A percentile compares a stretch with the other conserved stretches of the same genome.
These are phyloP conservation scores for Halcyon malimbica DNA, from an alignment of 2,113 vertebrate genomes.

Conservation along the genomic window DNA sequence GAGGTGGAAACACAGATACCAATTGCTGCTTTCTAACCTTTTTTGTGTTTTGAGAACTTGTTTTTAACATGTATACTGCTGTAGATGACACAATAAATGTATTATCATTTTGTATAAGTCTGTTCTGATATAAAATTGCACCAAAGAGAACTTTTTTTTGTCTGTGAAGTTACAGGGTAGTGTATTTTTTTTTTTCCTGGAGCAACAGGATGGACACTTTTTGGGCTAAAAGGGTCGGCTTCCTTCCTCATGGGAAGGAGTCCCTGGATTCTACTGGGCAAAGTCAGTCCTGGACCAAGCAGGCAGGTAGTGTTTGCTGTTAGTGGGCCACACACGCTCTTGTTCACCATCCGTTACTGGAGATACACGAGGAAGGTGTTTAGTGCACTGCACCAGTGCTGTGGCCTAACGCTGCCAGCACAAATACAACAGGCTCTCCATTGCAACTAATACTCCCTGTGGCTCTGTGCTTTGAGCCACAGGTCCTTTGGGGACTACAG, in stretches of 20 bases:
- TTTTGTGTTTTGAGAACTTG: conserved; percentile 64
- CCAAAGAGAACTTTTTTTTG: background rate
- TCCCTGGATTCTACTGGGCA: background rate
- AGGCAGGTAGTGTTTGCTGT: background rate
- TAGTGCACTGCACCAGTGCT: too few relatives aligned
- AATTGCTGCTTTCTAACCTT: conserved; percentile 53
- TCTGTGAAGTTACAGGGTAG: background rate
- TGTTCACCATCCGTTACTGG: too few relatives aligned
- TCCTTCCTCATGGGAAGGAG: background rate
- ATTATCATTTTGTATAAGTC: conserved; percentile 63
- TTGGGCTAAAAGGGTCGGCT: accelerated
- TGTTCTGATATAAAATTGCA: conserved; percentile 28
- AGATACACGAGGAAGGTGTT: background rate
- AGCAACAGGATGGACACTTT: background rate
- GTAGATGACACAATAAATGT: conserved; percentile 80
- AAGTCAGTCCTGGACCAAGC: background rate
- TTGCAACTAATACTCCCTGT: background rate
- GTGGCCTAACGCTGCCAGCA: too few relatives aligned
- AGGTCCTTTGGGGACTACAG: background rate
- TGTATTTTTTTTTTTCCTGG: background rate
- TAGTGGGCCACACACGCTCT: background rate
- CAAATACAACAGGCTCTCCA: background rate
- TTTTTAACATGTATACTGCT: conserved; percentile 72
- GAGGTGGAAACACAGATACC: conserved; percentile 34
- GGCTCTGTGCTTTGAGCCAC: background rate